These are phyloP conservation scores for Laticauda colubrina DNA, from an alignment of 2,113 vertebrate species.

Conservation along the genomic window DNA sequence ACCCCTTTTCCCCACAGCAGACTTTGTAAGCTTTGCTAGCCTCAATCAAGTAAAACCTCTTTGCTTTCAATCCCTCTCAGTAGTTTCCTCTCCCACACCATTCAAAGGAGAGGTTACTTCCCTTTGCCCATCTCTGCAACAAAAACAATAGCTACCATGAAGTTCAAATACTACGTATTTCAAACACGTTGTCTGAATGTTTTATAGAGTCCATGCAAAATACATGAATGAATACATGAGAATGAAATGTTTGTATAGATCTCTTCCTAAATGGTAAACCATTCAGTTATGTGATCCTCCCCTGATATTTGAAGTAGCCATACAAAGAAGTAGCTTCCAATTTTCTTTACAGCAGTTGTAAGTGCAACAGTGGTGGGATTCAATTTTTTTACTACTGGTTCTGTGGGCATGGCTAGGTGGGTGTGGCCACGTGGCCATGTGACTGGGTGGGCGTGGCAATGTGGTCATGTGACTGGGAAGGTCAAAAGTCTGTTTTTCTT, in stretches of 20 bases:
- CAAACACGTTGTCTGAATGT: background rate
- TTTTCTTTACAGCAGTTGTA: background rate
- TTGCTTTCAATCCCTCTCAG: background rate
- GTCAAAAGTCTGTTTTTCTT: too few species aligned
- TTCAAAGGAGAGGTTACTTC: background rate
- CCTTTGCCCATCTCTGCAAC: background rate
- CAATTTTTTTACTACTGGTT: too few species aligned
- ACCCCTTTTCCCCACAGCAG: background rate
- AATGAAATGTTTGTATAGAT: background rate
- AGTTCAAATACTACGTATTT: background rate
- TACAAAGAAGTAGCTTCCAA: background rate
- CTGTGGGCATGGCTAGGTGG: too few species aligned
- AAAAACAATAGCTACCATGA: background rate
- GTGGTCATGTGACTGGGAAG: too few species aligned
- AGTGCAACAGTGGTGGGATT: background rate
- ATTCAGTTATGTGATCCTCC: background rate
- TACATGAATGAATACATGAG: background rate
- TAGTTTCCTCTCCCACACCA: background rate
- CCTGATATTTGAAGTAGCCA: background rate
- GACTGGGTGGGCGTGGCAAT: too few species aligned
- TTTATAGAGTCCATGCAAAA: background rate
- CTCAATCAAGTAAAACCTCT: background rate
- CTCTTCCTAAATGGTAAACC: background rate
- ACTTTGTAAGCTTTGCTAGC: background rate
- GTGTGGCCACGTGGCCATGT: too few species aligned